Base-by-base conservation (phyloP, 2,888 invertebrate genomes). In the Eretmocerus hayati region DNA sequence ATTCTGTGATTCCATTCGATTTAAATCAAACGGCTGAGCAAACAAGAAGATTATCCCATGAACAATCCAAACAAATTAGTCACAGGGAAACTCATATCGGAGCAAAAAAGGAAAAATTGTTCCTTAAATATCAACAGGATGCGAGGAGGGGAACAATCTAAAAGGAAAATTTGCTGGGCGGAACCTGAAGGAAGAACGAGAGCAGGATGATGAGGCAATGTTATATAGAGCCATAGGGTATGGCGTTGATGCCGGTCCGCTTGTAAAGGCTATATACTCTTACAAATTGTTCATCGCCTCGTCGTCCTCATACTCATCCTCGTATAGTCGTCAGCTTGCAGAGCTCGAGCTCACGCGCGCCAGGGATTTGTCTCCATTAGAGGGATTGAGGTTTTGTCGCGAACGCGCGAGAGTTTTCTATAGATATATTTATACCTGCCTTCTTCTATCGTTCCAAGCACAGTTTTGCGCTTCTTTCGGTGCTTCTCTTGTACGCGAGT, bases 301-400 rank as follows among this genome's bases (percentile, higher is more conserved):
- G 38, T 18, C 13, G 26, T 36, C 18, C 36, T 9, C 26, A 6
- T 6, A 26, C 26, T 26, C n/a, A n/a, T 13, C 46, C 30, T 31
- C 39, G 39, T 36, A 9, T 26, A 30, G 35, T 21, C 38, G 38
- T 42, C 59, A 59, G 58, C 54, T 58, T 50, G 57, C 58, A 59
- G 56, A 33, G 52, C 53, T 54, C 52, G 44, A 32, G 31, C 42
- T 47, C 47, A 59, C 54, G 61, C 61, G 62, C 59, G 58, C 60
- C 59, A 59, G 58, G 66, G 63, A 70, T 68, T 68, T 69, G 66
- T 69, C 66, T 66, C 67, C 66, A 67, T 68, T 69, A 68, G 67
- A 67, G 65, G 66, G 67, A 68, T 69, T 65, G 65, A 66, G 67
- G 66, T 68, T 69, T 67, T 67, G 65, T 67, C 67, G 62, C 61